A percentile compares a stretch with the other conserved stretches of the same genome.
phyloP scores from a whole-genome alignment of 2,888 invertebrate genomes.

The Scaptomyza cyrtandrae region DNA sequence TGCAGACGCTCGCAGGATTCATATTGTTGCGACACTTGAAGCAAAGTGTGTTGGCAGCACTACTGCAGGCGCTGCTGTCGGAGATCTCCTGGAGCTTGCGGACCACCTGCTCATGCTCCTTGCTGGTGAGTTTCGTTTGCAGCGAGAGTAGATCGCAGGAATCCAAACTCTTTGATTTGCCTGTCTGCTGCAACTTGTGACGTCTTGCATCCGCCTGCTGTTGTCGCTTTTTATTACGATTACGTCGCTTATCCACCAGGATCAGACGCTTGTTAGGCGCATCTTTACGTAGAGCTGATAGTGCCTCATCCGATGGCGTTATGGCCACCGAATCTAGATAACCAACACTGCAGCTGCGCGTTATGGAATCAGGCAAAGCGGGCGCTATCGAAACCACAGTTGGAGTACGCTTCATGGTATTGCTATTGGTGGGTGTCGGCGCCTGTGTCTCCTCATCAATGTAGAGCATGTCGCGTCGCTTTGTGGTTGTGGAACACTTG shows the following conservation, averaged over 20 bases:
- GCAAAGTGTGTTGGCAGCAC: slow-evolving; percentile 72
- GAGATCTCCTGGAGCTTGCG: slow-evolving; percentile 82
- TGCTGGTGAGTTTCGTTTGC: slow-evolving; percentile 71
- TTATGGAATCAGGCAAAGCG: slow-evolving; percentile 88
- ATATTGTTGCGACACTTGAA: slow-evolving; percentile 78
- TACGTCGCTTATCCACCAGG: slow-evolving; percentile 88
- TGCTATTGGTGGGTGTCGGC: slow-evolving; percentile 76
- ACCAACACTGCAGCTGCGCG: slow-evolving; percentile 94
- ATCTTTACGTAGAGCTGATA: slow-evolving; percentile 89
- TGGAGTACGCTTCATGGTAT: slow-evolving; percentile 85
- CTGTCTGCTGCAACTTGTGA: slow-evolving; percentile 83
- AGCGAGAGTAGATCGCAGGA: slow-evolving; percentile 90
- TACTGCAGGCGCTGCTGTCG: slow-evolving; percentile 80
- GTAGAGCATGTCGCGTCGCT: slow-evolving; percentile 87
- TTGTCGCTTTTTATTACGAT: slow-evolving; percentile 83
- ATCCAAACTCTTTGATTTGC: slow-evolving; percentile 91
- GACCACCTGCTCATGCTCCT: slow-evolving; percentile 76
- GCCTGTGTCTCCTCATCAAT: slow-evolving; percentile 89
- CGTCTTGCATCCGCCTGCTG: slow-evolving; percentile 81
- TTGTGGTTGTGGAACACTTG: slow-evolving; percentile 65
- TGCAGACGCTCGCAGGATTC: slow-evolving; percentile 77
- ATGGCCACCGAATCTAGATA: slow-evolving; percentile 93
- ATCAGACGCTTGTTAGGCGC: slow-evolving; percentile 90
- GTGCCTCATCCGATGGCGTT: slow-evolving; percentile 90
- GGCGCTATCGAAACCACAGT: slow-evolving; percentile 89